Evolutionary conservation across 2,797 vertebrate genomes (phyloP), one percentile per base, ranked within the genome.

Genomic region (Danio kyathit): DNA sequence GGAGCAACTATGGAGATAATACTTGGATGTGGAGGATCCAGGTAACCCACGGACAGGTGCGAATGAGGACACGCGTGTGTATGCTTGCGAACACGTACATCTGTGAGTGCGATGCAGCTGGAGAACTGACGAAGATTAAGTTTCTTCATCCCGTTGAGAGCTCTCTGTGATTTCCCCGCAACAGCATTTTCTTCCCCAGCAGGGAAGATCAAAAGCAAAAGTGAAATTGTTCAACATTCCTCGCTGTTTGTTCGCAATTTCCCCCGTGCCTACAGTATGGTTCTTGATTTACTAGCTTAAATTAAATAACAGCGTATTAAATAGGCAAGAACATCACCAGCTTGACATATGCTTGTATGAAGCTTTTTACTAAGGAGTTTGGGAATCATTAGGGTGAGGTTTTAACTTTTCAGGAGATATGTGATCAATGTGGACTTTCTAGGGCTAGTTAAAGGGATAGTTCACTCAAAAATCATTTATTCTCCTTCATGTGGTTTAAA

Each of bases 221-320:
- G 38, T 75, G 21, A 75, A 79, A 48, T 72, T 77, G 61, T 61
- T 66, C 52, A 60, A 77, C 74, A 77, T 52, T 46, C 14, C 38
- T 44, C 13, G 48, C 71, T 46, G 57, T 80, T 83, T 75, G 72
- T 63, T 64, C 56, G 43, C 51, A 29, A 61, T 66, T 63, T 67
- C 79, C 72, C 83, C 61, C 1, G 64, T 59, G 71, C 11, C 11
- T 13, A 43, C 51, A 46, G 77, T 69, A 43, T 57, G 51, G n/a
- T 71, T 64, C 17, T 73, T 67, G 10, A 52, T 79, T 80, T 74
- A 79, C 65, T 7, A 12, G 17, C 51, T 52, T 64, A 51, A 81
- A 84, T 84, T 61, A 54, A 73, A 77, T 61, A 64, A 67, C 67
- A 67, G 59, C 14, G 19, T 70, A 81, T 67, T 77, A 63, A 84